phyloP scores from a whole-genome alignment of 2,113 vertebrate genomes.

The Bos taurus region ARS-UCD2.0 NC_037347.1:52623001-52623500 shows the following conservation, averaged over 20 bases:
- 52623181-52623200: background rate
- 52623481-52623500: background rate
- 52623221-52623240: background rate
- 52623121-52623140: background rate
- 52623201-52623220: background rate
- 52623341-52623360: accelerated
- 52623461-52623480: accelerated
- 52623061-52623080: background rate
- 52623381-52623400: accelerated
- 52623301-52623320: background rate
- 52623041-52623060: background rate
- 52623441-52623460: background rate
- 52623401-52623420: accelerated
- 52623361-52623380: background rate
- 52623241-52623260: accelerated
- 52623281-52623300: background rate
- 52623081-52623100: background rate
- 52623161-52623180: background rate
- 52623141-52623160: background rate
- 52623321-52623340: background rate
- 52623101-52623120: background rate
- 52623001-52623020: background rate
- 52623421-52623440: accelerated
- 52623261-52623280: background rate
- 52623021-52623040: background rate